Evolutionary conservation across 2,888 invertebrate genomes (phyloP).

Genomic region (Geotrupes spiniger): DNA sequence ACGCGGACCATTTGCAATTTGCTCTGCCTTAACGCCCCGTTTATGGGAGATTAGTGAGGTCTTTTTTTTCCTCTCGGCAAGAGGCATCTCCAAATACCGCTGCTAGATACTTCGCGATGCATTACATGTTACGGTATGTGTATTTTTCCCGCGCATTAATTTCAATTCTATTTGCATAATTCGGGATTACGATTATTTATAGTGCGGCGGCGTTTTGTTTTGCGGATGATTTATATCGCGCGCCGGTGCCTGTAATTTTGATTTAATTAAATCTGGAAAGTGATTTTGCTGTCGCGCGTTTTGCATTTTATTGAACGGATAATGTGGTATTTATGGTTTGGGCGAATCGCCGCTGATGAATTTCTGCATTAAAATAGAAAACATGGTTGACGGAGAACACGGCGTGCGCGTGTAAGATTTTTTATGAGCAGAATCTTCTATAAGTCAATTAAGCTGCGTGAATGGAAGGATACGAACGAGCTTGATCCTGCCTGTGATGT

Average conservation of each 20-base stretch:
- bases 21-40: conserved; percentile 4
- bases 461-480: no score
- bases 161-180: conserved; percentile 28
- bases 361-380: no score
- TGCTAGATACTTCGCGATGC: conserved; percentile 5
- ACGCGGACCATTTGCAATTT: conserved; percentile 9
- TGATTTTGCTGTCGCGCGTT: no score
- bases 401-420: no score
- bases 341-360: no score
- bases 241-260: conserved; percentile 13
- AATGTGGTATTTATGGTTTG: no score
- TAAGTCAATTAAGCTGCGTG: no score
- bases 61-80: background rate
- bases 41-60: conserved; percentile 16
- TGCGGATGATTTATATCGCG: conserved; percentile 14
- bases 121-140: conserved; percentile 15
- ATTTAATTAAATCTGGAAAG: conserved; percentile 1
- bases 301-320: no score
- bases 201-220: conserved; percentile 14
- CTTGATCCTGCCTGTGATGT: no score
- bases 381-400: no score
- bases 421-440: no score
- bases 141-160: conserved; percentile 27
- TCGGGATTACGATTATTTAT: conserved; percentile 12
- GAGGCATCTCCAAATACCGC: background rate